Evolutionary conservation across 2,113 vertebrate genomes (phyloP), one percentile per base, ranked within the genome.

Genomic region (Paralichthys olivaceus): DNA sequence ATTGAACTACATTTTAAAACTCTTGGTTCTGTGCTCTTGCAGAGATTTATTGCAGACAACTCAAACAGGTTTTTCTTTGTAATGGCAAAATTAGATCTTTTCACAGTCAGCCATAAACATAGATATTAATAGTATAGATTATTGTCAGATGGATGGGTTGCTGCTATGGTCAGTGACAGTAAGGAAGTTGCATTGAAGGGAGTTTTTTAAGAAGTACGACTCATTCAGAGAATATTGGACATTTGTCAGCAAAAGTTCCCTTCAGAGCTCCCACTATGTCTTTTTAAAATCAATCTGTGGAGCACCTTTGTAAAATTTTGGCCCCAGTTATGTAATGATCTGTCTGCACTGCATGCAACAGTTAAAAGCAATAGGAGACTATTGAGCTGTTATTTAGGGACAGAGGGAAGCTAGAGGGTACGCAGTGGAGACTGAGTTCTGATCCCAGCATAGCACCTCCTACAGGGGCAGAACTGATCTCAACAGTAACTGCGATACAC

Each of bases 331-430:
- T 71, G 45, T 32, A 67, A 59, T 28, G 47, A 53, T 66, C 43
- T 29, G 43, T 47, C 58, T 72, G 23, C 37, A 37, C 45, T 51
- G 59, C 2, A 4, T 8, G 45, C 28, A 62, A 12, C 11, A 63
- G 40, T 68, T 49, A 26, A 58, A 79, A 49, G 55, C 72, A 58
- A 69, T 29, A 11, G 55, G 49, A 71, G 26, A 22, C 66, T 47
- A 62, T 28, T 80, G 80, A 85, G 69, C 19, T 14, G 23, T 79
- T 49, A 49, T 49, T 49, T 79, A 34, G 62, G 8, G 60, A 80
- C 22, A 45, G 53, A 22, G 37, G 29, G 23, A 76, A 51, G 71
- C 62, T 72, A 19, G 32, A 77, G 65, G 51, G 62, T 22, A 69
- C 74, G 72, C 69, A 45, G 6, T 7, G 7, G 61, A 63, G 75